Percentiles rank a stretch among this genome's conserved stretches.
Conservation (phyloP, 2,888 invertebrate genomes). For the Dugesia japonica region DNA sequence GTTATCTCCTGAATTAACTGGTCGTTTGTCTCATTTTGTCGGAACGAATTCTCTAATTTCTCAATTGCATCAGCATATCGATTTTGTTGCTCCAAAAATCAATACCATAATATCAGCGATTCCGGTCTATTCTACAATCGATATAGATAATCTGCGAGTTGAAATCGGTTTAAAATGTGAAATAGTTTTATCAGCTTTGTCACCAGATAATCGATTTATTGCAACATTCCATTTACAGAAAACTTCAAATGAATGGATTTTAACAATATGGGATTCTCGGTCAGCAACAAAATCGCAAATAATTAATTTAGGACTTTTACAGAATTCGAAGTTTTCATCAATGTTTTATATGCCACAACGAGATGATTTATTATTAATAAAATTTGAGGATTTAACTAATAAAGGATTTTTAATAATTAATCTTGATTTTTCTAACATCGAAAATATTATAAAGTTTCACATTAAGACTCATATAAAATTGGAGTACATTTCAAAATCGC, state of each 20-base stretch:
- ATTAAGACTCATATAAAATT: conserved; percentile 23
- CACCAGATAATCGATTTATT: conserved; percentile 33
- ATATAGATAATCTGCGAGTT: conserved; percentile 28
- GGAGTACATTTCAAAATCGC: conserved; percentile 32
- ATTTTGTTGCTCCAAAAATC: conserved; percentile 21
- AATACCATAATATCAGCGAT: conserved; percentile 29
- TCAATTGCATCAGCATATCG: conserved; percentile 31
- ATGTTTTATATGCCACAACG: conserved; percentile 33
- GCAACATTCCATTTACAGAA: conserved; percentile 17
- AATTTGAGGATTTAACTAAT: conserved; percentile 23
- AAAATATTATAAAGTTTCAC: conserved; percentile 30
- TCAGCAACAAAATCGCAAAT: conserved; percentile 35
- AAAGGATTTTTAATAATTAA: conserved; percentile 27
- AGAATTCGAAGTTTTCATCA: conserved; percentile 20
- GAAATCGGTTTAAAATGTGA: background rate
- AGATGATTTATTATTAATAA: conserved; percentile 26
- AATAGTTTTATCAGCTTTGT: conserved; percentile 25
- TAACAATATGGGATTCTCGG: conserved; percentile 31
- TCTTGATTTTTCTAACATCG: conserved; percentile 29
- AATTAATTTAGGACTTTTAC: conserved; percentile 26
- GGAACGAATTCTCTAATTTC: conserved; percentile 30
- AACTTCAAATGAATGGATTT: background rate
- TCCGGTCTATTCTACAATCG: conserved; percentile 32
- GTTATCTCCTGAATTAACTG: conserved; percentile 31
- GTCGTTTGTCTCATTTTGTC: conserved; percentile 29